Evolutionary conservation across 2,888 invertebrate genomes (phyloP).

Genomic region (Calameuta pallipes): DNA sequence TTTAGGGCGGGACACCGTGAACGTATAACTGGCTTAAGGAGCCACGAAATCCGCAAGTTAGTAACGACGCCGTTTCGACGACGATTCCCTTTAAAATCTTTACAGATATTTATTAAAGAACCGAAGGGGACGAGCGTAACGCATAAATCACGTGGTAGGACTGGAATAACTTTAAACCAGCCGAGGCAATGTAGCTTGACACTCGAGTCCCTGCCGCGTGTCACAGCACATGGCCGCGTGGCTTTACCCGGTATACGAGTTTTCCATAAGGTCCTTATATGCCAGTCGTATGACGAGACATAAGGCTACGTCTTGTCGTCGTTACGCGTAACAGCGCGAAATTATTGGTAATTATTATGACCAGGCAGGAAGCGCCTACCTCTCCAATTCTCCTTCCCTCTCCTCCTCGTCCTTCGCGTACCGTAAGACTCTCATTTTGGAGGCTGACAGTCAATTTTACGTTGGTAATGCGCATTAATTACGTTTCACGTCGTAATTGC

Average conservation of each 20-base stretch:
- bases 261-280: neutral
- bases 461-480: neutral
- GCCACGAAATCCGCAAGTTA: neutral
- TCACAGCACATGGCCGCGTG: neutral
- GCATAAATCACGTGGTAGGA: neutral
- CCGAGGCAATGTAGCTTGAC: neutral
- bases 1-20: neutral
- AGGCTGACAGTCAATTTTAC: neutral
- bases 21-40: neutral
- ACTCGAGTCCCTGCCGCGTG: neutral
- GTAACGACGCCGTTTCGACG: neutral
- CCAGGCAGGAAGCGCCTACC: slow-evolving; percentile 17
- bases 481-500: neutral
- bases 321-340: slow-evolving; percentile 48
- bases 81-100: neutral
- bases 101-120: neutral
- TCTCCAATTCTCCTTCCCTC: neutral
- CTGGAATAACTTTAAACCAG: neutral
- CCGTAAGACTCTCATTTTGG: neutral
- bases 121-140: neutral
- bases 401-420: neutral
- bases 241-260: neutral
- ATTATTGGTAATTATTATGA: slow-evolving; percentile 53
- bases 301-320: slow-evolving; percentile 32
- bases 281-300: slow-evolving; percentile 23